Percentiles rank a stretch among this genome's conserved stretches.
Evolutionary conservation across 1,140 invertebrate genomes (phyloP).

Genomic region (Atta texana): DNA sequence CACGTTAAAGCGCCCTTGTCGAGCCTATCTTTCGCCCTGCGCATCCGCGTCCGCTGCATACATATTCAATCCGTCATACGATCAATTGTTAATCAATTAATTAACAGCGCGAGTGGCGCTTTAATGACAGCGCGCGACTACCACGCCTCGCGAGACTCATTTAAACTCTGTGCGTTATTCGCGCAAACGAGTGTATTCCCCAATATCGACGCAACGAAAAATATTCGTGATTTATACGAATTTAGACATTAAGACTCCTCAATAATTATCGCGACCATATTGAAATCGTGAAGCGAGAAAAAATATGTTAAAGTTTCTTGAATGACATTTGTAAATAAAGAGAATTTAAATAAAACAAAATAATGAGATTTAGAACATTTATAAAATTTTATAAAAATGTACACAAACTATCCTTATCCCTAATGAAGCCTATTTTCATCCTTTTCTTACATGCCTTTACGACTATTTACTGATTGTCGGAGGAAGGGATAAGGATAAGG

Average conservation of each 20-base stretch:
- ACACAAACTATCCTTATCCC: too few relatives aligned
- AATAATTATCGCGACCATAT: too few relatives aligned
- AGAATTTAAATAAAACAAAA: too few relatives aligned
- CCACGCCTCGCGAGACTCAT: conserved; percentile 61
- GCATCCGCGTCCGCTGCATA: conserved; percentile 46
- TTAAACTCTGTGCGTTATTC: conserved; percentile 55
- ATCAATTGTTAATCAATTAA: conserved; percentile 66
- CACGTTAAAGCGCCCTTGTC: conserved; percentile 61
- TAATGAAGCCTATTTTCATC: too few relatives aligned
- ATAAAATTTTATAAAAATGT: too few relatives aligned
- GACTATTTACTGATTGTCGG: too few relatives aligned
- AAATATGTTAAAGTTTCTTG: too few relatives aligned
- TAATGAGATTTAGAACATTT: too few relatives aligned
- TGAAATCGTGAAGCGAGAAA: too few relatives aligned
- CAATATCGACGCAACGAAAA: not conserved
- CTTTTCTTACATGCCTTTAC: too few relatives aligned
- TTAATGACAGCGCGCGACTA: conserved; percentile 53
- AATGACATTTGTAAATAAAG: too few relatives aligned
- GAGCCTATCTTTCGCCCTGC: conserved; percentile 51
- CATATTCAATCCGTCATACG: conserved; percentile 61
- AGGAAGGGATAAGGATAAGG: too few relatives aligned
- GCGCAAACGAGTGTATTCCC: conserved; percentile 18
- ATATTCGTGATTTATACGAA: not conserved
- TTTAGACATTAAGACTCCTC: not conserved
- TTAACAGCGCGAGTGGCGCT: conserved; percentile 55